These are phyloP conservation scores for Chymomyza amoena DNA, from an alignment of 2,888 invertebrate species.

Conservation along the genomic window DNA sequence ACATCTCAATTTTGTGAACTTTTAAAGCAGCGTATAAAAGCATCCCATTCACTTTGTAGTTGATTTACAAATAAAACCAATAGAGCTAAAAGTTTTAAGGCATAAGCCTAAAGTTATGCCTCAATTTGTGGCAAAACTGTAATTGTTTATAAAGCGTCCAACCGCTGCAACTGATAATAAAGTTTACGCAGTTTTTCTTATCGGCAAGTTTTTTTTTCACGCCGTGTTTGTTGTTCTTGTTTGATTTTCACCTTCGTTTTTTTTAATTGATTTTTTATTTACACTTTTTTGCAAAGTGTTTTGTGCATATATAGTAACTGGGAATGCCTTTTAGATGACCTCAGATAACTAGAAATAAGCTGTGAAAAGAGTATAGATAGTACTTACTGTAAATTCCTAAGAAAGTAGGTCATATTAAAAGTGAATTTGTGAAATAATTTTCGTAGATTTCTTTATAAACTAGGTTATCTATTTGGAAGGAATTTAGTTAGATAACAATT, in stretches of 20 bases:
- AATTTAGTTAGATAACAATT: neutral
- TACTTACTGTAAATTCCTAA: neutral
- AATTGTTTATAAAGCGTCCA: neutral
- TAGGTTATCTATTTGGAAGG: neutral
- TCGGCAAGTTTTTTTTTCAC: conserved; percentile 7
- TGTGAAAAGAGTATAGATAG: neutral
- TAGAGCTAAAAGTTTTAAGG: neutral
- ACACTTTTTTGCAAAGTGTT: conserved; percentile 43
- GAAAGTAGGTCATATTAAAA: neutral
- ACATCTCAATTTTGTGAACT: too few species aligned
- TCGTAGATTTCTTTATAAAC: neutral
- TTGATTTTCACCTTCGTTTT: conserved; percentile 56
- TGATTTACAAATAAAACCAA: neutral
- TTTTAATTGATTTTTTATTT: conserved; percentile 63
- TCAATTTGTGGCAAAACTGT: conserved; percentile 21
- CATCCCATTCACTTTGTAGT: neutral
- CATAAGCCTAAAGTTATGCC: conserved; percentile 64
- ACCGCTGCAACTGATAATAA: conserved; percentile 39
- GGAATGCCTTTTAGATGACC: conserved; percentile 55
- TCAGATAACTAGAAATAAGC: conserved; percentile 29
- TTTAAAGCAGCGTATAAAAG: too few species aligned
- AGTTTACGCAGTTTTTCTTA: conserved; percentile 53
- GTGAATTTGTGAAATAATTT: neutral
- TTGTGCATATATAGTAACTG: conserved; percentile 34
- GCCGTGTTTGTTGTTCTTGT: conserved; percentile 50